Evolutionary conservation across 2,888 invertebrate genomes (phyloP), one percentile per base, ranked within the genome.

Genomic region (Meghimatium bilineatum): DNA sequence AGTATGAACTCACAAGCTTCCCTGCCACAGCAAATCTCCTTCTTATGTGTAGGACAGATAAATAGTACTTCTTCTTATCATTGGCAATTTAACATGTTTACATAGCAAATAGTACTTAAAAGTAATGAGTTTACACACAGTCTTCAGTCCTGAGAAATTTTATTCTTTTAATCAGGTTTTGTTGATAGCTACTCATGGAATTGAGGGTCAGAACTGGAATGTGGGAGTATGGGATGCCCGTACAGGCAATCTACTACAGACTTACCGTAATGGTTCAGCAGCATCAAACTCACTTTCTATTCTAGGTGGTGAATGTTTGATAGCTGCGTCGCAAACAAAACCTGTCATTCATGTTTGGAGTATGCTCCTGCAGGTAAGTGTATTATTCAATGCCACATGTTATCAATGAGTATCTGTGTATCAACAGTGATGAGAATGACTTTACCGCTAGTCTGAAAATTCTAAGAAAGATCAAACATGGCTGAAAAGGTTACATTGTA

Each of bases 271-370:
- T 84, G 84, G 84, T 3, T 80, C 84, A 76, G 71, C 84, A 32
- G 32, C 75, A 34, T 52, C 66, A 44, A 38, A 69, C 8, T 56
- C 84, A 56, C 71, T 84, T 3, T 80, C 71, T 32, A 29, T 84
- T 34, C 74, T 84, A 23, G 52, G 49, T 34, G 76, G 80, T 17
- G 84, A 84, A 69, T 66, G 76, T 44, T 60, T 84, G 20, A 56
- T 84, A 44, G 80, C 84, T 66, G 67, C 84, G n/a, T 84, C 84
- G 1, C 63, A 60, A 34, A 76, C 76, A 44, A 84, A 84, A 60
- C 84, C 84, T 0, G 49, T 84, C n/a, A 84, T 84, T 44, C 80
- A 84, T 71, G 71, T 80, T 36, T 84, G 84, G 84, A 80, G 56
- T 60, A 84, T 84, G 80, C 49, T 84, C 20, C 49, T 71, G 56